Percentiles rank a stretch among this genome's conserved stretches.
phyloP scores from a whole-genome alignment of 1,140 invertebrate genomes.

The Phthorimaea operculella region DNA sequence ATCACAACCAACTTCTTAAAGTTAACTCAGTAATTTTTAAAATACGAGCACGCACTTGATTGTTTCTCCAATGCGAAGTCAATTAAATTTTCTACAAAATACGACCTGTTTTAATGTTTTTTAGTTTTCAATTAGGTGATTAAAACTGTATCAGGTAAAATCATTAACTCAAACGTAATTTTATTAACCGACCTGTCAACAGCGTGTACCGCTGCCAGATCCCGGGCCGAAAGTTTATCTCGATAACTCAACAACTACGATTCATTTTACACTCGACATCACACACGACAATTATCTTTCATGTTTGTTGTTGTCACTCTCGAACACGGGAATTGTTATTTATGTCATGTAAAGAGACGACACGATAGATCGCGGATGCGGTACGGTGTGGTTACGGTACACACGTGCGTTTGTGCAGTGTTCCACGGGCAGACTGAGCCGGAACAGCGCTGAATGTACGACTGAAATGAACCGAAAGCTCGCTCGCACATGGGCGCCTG shows the following conservation, averaged over 20 bases:
- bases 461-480: background rate
- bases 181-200: background rate
- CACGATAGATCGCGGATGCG: too few species aligned
- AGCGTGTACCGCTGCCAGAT: background rate
- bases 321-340: conserved; percentile 2
- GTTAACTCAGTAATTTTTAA: too few species aligned
- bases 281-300: background rate
- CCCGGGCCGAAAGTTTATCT: background rate
- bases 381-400: too few species aligned
- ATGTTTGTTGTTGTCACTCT: conserved; percentile 2
- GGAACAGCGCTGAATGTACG: background rate
- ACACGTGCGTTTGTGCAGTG: background rate
- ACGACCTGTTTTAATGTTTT: too few species aligned
- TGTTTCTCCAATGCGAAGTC: too few species aligned
- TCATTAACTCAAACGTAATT: background rate
- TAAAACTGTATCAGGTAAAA: too few species aligned
- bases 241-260: background rate
- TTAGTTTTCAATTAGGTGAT: too few species aligned
- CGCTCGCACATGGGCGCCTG: background rate
- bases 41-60: too few species aligned
- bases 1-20: too few species aligned
- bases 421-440: background rate
- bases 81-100: too few species aligned
- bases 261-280: background rate
- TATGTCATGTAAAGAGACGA: background rate